Conservation (phyloP, 2,797 vertebrate genomes). For the Catamblyrhynchus diadema region DNA sequence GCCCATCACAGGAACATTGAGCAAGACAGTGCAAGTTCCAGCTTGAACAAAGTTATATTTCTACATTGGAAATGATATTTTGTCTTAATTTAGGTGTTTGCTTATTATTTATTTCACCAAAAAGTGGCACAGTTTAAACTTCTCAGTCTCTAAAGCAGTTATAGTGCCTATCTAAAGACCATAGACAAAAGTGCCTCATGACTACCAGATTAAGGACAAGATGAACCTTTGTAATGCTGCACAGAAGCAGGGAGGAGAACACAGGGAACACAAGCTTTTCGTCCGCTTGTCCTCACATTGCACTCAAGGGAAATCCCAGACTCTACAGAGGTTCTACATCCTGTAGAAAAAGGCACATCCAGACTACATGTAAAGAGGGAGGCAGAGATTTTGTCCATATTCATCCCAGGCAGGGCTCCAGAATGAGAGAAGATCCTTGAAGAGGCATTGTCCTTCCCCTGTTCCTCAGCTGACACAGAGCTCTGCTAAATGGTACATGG, state of each 20-base stretch:
- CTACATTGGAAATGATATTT: background rate
- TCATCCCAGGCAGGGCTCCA: background rate
- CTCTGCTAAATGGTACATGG: background rate
- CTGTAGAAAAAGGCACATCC: background rate
- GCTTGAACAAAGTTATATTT: background rate
- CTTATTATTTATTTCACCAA: background rate
- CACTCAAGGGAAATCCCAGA: background rate
- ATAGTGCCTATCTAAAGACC: background rate
- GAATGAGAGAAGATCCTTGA: background rate
- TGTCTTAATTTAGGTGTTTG: background rate
- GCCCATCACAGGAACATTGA: background rate
- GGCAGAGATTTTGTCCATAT: background rate
- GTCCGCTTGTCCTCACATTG: background rate
- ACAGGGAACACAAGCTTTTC: background rate
- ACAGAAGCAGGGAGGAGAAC: background rate
- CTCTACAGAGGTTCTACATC: background rate
- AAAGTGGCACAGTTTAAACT: background rate
- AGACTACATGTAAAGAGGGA: background rate
- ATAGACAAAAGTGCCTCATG: background rate
- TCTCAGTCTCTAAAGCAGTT: background rate
- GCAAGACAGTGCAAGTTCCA: background rate
- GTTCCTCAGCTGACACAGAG: background rate
- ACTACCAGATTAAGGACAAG: background rate
- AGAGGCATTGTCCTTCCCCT: background rate
- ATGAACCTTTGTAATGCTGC: background rate